A percentile compares a stretch with the other conserved stretches of the same genome.
Evolutionary conservation across 2,888 invertebrate genomes (phyloP).

Genomic region (Eledone cirrhosa): DNA sequence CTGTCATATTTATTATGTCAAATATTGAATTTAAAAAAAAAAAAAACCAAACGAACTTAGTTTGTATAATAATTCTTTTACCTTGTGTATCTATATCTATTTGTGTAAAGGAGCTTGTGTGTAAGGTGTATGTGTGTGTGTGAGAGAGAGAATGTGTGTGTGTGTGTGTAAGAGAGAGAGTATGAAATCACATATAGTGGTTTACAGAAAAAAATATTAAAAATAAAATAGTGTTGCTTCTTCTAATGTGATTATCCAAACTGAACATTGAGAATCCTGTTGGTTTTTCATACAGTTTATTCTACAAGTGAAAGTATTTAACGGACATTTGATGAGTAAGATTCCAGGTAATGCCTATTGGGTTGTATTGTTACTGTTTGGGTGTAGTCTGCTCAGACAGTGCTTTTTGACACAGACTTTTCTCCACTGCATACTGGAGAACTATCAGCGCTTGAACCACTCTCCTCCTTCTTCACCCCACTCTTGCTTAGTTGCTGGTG

Average conservation of each 20-base stretch:
- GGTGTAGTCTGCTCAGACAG: constrained; percentile 31
- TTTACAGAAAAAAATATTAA: constrained; percentile 3
- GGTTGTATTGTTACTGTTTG: constrained; percentile 31
- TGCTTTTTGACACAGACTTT: constrained; percentile 28
- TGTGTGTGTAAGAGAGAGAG: too few species aligned
- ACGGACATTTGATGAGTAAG: constrained; percentile 30
- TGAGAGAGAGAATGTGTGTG: too few species aligned
- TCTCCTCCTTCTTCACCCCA: constrained; percentile 10
- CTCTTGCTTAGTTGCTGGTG: constrained; percentile 30
- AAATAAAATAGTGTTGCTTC: background rate
- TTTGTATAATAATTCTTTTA: too few species aligned
- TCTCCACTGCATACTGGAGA: constrained; percentile 30
- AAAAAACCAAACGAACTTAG: too few species aligned
- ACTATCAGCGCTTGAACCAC: constrained; percentile 25
- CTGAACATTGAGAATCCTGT: constrained; percentile 29
- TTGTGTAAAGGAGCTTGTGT: too few species aligned
- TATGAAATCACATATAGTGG: background rate
- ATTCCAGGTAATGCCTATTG: constrained; percentile 30
- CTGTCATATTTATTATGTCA: too few species aligned
- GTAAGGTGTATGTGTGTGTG: too few species aligned
- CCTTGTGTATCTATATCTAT: too few species aligned
- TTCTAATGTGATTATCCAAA: constrained; percentile 25
- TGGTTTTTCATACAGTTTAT: constrained; percentile 31
- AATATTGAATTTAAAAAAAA: too few species aligned
- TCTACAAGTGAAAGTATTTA: constrained; percentile 29